Percentiles rank a stretch among this genome's conserved stretches.
These are phyloP conservation scores for Porites lutea DNA, from an alignment of 64 coral and sea anemone species.

Conservation along the genomic window DNA sequence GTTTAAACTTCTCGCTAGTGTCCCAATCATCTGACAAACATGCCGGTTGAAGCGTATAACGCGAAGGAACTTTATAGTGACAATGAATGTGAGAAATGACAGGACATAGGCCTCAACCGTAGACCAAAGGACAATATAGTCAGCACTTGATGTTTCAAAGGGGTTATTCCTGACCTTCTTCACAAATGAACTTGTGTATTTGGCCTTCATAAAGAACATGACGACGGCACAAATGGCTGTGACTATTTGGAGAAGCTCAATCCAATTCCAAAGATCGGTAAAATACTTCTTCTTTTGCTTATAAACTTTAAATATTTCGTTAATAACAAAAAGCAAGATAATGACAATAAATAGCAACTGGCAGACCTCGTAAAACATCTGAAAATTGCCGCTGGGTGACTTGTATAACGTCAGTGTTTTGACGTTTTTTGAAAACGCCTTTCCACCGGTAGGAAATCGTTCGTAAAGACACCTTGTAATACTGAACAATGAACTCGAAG, in stretches of 20 bases:
- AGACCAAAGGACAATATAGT: conserved; percentile 70
- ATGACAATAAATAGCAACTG: conserved; percentile 83
- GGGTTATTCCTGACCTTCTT: conserved; percentile 65
- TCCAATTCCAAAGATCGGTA: conserved; percentile 69
- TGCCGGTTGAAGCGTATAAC: conserved; percentile 80
- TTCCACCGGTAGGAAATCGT: conserved; percentile 58
- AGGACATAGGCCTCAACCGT: conserved; percentile 64
- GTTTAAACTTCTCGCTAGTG: conserved; percentile 39
- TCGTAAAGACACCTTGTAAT: conserved; percentile 61
- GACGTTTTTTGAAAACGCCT: conserved; percentile 19
- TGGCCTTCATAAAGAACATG: conserved; percentile 71
- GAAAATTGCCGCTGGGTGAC: conserved; percentile 24
- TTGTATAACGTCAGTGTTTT: conserved; percentile 72
- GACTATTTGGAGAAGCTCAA: conserved; percentile 64
- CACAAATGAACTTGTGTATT: conserved; percentile 51
- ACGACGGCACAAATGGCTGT: conserved; percentile 48
- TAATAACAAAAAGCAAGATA: conserved; percentile 53
- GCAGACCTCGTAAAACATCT: conserved; percentile 50
- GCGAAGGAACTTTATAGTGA: conserved; percentile 63
- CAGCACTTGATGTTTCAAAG: conserved; percentile 66
- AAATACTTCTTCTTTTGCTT: conserved; percentile 41
- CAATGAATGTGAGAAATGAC: conserved; percentile 74
- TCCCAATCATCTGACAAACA: conserved; percentile 67
- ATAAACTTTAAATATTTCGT: conserved; percentile 53
- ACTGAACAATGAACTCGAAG: conserved; percentile 65